These are phyloP conservation scores for Limnephilus lunatus DNA, from an alignment of 2,888 invertebrate species.

Conservation along the genomic window DNA sequence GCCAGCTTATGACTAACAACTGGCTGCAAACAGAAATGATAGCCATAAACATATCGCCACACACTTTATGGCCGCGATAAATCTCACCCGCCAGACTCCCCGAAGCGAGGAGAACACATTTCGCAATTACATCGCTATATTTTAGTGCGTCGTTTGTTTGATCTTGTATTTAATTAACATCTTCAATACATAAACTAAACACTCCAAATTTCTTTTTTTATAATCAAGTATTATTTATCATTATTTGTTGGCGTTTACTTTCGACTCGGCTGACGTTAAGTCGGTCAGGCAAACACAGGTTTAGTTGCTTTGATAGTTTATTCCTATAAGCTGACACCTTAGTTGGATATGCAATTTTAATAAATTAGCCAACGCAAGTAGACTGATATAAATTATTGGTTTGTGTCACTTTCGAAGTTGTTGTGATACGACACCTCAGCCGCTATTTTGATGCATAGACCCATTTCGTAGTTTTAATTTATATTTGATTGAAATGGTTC, in stretches of 20 bases:
- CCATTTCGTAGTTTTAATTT: background rate
- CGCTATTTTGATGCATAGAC: background rate
- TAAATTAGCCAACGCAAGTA: background rate
- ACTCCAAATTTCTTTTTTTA: slow-evolving; percentile 13
- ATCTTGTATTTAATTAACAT: slow-evolving; percentile 45
- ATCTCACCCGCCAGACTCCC: slow-evolving; percentile 47
- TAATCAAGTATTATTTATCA: background rate
- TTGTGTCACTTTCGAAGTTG: background rate
- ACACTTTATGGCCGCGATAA: slow-evolving; percentile 56
- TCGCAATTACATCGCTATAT: slow-evolving; percentile 58
- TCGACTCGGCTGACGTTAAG: background rate
- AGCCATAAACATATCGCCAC: slow-evolving; percentile 56
- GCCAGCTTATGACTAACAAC: slow-evolving; percentile 51
- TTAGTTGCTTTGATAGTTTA: background rate
- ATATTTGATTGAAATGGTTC: background rate
- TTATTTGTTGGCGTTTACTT: background rate
- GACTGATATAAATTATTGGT: background rate
- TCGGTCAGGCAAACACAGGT: background rate
- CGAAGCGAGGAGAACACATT: slow-evolving; percentile 50
- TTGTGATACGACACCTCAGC: background rate
- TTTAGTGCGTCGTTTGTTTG: slow-evolving; percentile 46
- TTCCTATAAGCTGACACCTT: background rate
- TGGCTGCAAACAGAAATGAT: slow-evolving; percentile 56
- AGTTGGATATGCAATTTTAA: background rate
- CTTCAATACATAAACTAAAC: slow-evolving; percentile 41